Percentiles rank a stretch among this genome's conserved stretches.
phyloP scores from a whole-genome alignment of 2,888 invertebrate genomes.

The Junonia oenone region DNA sequence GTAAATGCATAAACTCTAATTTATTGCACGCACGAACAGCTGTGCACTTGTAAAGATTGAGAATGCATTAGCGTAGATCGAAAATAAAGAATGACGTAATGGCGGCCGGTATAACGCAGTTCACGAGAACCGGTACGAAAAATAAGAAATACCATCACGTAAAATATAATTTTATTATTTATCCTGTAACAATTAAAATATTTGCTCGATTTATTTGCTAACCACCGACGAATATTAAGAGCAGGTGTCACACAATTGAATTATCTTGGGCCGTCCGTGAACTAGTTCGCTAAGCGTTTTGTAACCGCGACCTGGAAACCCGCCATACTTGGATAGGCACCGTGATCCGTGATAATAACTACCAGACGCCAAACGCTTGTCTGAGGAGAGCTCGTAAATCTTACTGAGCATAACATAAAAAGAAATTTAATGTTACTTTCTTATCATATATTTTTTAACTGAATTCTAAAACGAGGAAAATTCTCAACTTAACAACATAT shows the following conservation, averaged over 20 bases:
- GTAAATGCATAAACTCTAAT: constrained; percentile 8
- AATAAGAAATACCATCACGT: not conserved
- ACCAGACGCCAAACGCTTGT: not conserved
- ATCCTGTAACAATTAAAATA: constrained; percentile 3
- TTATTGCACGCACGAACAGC: constrained; percentile 6
- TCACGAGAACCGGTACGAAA: not conserved
- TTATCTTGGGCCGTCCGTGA: constrained; percentile 64
- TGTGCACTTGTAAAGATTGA: constrained; percentile 7
- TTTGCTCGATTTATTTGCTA: constrained; percentile 10
- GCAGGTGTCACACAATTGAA: constrained; percentile 56
- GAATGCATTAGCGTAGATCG: constrained; percentile 16
- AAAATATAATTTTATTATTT: constrained; percentile 3
- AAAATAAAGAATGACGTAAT: constrained; percentile 14
- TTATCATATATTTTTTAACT: not conserved
- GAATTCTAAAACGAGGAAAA: not conserved
- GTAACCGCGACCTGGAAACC: constrained; percentile 64
- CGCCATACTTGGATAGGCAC: constrained; percentile 43
- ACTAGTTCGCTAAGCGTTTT: constrained; percentile 64
- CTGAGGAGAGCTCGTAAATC: not conserved
- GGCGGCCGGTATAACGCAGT: not conserved
- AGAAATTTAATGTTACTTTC: not conserved
- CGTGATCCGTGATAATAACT: constrained; percentile 16
- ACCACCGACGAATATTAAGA: constrained; percentile 21
- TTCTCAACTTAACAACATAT: no score
- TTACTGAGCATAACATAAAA: not conserved